Conservation (phyloP, 1,140 invertebrate species). For the Drosophila pruinosa region DNA sequence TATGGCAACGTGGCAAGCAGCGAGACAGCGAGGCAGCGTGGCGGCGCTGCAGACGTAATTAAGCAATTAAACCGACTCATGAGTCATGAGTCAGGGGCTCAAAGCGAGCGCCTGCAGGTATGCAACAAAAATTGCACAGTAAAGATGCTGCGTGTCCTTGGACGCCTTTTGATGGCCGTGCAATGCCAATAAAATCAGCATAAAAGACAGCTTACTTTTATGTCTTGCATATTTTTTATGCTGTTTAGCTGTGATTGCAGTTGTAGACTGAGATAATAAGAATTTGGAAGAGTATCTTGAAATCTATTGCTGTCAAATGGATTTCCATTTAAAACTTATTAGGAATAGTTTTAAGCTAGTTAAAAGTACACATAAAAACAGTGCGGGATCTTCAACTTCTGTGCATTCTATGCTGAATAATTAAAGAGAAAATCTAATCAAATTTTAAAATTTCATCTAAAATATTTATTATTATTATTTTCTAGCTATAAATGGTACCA, state of each 20-base stretch:
- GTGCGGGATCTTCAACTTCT: too few species aligned
- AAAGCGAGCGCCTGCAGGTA: conserved; percentile 54
- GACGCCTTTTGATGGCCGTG: conserved; percentile 14
- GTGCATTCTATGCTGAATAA: too few species aligned
- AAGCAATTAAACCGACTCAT: conserved; percentile 66
- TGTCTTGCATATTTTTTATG: conserved; percentile 9
- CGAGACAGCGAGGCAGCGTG: neutral
- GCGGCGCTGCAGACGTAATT: conserved; percentile 58
- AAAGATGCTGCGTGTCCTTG: neutral
- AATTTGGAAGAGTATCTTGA: too few species aligned
- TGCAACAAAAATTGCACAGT: conserved; percentile 57
- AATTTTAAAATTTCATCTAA: too few species aligned
- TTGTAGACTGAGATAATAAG: neutral
- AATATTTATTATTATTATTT: too few species aligned
- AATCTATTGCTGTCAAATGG: too few species aligned
- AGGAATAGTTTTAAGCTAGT: too few species aligned
- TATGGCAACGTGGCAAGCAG: neutral
- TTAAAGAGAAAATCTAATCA: too few species aligned
- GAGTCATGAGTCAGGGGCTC: conserved; percentile 22
- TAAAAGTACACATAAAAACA: too few species aligned
- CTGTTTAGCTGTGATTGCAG: neutral
- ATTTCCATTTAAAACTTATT: too few species aligned
- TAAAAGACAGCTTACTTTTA: conserved; percentile 33
- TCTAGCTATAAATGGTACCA: too few species aligned
- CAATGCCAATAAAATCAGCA: conserved; percentile 35